Conservation (phyloP, 1,140 invertebrate species). For the Heliconius eleuchia region DNA sequence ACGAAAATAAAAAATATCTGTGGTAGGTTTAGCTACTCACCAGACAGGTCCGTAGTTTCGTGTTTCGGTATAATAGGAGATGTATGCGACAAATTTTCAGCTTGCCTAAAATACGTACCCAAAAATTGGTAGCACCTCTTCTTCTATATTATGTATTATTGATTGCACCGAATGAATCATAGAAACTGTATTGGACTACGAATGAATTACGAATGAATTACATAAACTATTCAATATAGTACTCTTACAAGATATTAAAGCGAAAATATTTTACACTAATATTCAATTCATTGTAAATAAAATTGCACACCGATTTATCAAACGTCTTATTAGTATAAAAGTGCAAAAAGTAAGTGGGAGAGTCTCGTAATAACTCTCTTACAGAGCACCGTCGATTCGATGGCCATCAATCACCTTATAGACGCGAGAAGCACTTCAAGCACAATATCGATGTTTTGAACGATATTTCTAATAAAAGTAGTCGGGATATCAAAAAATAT, state of each 20-base stretch:
- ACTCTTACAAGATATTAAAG: not conserved
- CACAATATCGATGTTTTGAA: conserved; percentile 37
- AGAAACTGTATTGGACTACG: too few relatives aligned
- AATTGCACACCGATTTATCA: conserved; percentile 30
- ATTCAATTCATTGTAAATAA: not conserved
- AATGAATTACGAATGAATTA: too few relatives aligned
- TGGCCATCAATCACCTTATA: conserved; percentile 48
- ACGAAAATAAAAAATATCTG: too few relatives aligned
- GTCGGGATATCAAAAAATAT: not conserved
- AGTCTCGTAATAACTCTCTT: conserved; percentile 36
- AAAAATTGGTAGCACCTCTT: too few relatives aligned
- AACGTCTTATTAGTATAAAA: conserved; percentile 35
- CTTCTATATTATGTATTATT: too few relatives aligned
- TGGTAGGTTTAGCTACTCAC: too few relatives aligned
- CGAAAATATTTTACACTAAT: not conserved
- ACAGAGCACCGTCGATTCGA: conserved; percentile 39
- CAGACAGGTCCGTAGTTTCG: too few relatives aligned
- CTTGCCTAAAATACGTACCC: too few relatives aligned
- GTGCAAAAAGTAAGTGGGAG: conserved; percentile 25
- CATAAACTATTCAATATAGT: not conserved
- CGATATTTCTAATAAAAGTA: conserved; percentile 23
- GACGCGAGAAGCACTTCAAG: conserved; percentile 36
- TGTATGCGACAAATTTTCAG: too few relatives aligned
- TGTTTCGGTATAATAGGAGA: too few relatives aligned
- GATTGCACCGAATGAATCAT: too few relatives aligned